Evolutionary conservation across 2,113 vertebrate species (phyloP).

Genomic region (Oncorhynchus masou): DNA sequence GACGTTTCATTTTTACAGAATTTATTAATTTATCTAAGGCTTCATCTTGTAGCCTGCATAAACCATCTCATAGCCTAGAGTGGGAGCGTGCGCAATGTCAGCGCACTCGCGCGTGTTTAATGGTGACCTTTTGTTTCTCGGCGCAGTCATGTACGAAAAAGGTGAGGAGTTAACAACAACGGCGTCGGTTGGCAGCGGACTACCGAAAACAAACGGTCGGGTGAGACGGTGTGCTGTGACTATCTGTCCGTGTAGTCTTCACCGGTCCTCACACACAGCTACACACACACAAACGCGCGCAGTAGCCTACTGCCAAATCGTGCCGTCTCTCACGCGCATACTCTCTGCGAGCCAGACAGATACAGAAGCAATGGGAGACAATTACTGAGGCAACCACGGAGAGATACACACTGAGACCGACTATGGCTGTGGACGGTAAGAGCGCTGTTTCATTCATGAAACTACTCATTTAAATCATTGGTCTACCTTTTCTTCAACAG

Average conservation of each 20-base stretch:
- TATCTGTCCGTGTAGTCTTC: background rate
- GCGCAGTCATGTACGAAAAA: conserved; percentile 55
- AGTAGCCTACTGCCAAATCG: conserved; percentile 12
- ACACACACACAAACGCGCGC: background rate
- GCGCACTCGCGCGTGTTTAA: conserved; percentile 13
- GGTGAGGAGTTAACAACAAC: conserved; percentile 43
- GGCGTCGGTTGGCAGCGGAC: conserved; percentile 45
- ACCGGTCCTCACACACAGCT: background rate
- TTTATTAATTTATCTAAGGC: no score
- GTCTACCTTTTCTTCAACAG: no score
- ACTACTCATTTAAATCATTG: no score
- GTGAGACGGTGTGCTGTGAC: background rate
- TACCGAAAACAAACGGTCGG: conserved; percentile 54
- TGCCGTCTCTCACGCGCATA: conserved; percentile 20
- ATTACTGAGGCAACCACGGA: conserved; percentile 71
- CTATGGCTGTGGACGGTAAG: conserved; percentile 81
- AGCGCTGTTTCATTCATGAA: conserved; percentile 17
- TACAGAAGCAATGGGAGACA: conserved; percentile 59
- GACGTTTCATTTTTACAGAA: no score
- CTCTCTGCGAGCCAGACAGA: conserved; percentile 16
- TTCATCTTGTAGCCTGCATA: no score
- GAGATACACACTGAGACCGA: conserved; percentile 71
- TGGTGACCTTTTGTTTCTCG: conserved; percentile 64
- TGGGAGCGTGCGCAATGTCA: background rate
- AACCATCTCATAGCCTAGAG: background rate